Percentiles rank a stretch among this genome's conserved stretches.
phyloP scores from a whole-genome alignment of 2,797 vertebrate genomes.

The Phaenicophaeus curvirostris region DNA sequence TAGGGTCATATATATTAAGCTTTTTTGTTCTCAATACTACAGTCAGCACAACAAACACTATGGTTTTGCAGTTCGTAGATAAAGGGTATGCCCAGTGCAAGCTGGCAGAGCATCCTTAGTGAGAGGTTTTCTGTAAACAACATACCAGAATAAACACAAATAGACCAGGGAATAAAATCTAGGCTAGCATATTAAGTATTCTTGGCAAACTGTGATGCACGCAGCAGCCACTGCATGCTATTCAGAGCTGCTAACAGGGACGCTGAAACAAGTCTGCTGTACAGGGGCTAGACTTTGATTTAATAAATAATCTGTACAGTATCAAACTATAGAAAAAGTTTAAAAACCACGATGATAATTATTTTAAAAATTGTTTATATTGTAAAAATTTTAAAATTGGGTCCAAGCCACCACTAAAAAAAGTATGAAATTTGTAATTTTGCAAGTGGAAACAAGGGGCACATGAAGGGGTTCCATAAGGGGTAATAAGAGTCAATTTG shows the following conservation, averaged over 20 bases:
- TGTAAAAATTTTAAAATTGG: conserved; percentile 65
- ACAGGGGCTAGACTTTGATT: conserved; percentile 38
- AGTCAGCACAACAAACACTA: conserved; percentile 23
- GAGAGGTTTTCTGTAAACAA: conserved; percentile 26
- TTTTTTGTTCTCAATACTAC: neutral
- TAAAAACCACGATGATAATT: conserved; percentile 71
- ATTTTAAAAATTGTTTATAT: conserved; percentile 51
- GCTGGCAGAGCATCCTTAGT: conserved; percentile 19
- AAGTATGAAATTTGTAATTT: conserved; percentile 56
- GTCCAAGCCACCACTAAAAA: conserved; percentile 63
- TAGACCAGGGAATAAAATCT: neutral
- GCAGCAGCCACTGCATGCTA: neutral
- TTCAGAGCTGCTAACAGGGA: conserved; percentile 22
- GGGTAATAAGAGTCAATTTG: conserved; percentile 16
- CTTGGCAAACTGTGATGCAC: neutral
- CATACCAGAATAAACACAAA: neutral
- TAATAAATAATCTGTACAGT: conserved; percentile 69
- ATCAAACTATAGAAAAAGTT: conserved; percentile 75
- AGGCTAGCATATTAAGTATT: neutral
- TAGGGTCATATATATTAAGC: neutral
- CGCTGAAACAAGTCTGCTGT: conserved; percentile 33
- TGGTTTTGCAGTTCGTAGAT: conserved; percentile 41
- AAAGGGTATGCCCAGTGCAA: conserved; percentile 15
- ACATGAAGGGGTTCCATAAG: conserved; percentile 27
- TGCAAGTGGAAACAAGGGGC: conserved; percentile 38